Evolutionary conservation across 1,140 invertebrate species (phyloP).

Genomic region (Amphibalanus amphitrite): DNA sequence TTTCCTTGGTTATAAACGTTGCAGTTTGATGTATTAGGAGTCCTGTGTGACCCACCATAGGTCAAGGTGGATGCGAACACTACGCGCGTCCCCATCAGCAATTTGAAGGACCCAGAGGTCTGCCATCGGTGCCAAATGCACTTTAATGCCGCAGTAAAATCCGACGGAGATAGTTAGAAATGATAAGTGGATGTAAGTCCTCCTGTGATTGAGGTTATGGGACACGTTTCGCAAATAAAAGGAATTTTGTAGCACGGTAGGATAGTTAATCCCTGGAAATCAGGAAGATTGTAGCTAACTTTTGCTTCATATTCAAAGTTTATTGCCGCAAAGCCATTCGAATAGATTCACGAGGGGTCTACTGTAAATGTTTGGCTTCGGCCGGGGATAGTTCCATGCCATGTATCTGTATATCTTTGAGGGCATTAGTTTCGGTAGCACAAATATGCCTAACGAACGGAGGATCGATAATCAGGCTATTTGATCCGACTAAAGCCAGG

Average conservation of each 20-base stretch:
- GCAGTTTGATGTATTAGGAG: no score
- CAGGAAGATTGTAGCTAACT: not conserved
- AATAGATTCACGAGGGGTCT: not conserved
- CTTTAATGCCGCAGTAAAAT: not conserved
- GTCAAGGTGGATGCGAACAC: no score
- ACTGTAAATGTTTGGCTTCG: not conserved
- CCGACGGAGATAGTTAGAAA: not conserved
- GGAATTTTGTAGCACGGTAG: not conserved
- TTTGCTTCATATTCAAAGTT: not conserved
- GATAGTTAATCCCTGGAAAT: not conserved
- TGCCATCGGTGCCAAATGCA: not conserved
- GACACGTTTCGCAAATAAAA: not conserved
- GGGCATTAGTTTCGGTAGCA: not conserved
- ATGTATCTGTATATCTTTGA: not conserved
- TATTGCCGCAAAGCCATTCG: not conserved
- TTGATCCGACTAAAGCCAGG: not conserved
- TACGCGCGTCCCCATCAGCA: no score
- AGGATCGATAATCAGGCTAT: not conserved
- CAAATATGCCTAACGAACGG: not conserved
- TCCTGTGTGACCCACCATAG: no score
- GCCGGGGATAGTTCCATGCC: not conserved
- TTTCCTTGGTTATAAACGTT: no score
- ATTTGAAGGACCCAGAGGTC: no score
- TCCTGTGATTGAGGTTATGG: not conserved
- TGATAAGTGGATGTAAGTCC: not conserved